Conservation (phyloP, 2,888 invertebrate genomes). For the Parnassius glacialis region DNA sequence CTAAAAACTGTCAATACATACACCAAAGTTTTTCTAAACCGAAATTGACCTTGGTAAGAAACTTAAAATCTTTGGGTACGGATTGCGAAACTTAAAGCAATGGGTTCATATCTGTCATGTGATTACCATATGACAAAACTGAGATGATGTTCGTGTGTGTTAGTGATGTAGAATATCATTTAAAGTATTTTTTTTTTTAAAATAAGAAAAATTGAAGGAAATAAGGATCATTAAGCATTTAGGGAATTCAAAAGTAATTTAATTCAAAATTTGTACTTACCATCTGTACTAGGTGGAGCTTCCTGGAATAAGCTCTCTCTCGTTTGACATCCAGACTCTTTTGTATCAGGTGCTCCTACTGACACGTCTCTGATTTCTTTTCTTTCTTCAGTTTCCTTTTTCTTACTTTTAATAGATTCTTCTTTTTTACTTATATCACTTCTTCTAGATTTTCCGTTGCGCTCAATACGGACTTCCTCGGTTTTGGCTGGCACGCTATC, state of each 20-base stretch:
- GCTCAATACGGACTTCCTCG: conserved; percentile 58
- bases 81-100: too few species aligned
- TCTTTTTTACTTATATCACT: conserved; percentile 64
- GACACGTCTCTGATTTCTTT: conserved; percentile 69
- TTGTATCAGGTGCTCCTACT: conserved; percentile 71
- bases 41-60: too few species aligned
- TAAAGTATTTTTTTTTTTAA: too few species aligned
- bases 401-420: conserved; percentile 57
- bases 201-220: too few species aligned
- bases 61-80: too few species aligned
- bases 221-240: too few species aligned
- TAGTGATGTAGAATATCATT: too few species aligned
- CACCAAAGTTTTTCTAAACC: too few species aligned
- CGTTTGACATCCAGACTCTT: conserved; percentile 86
- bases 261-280: conserved; percentile 39
- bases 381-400: conserved; percentile 51
- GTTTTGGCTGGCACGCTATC: conserved; percentile 50
- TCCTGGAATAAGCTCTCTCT: conserved; percentile 87
- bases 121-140: too few species aligned
- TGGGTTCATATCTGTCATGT: too few species aligned
- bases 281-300: conserved; percentile 66
- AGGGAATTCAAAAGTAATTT: background rate
- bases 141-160: too few species aligned
- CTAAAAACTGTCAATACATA: too few species aligned
- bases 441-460: conserved; percentile 59